These are phyloP conservation scores for Acronicta psi DNA, from an alignment of 2,888 invertebrate genomes.

Conservation along the genomic window DNA sequence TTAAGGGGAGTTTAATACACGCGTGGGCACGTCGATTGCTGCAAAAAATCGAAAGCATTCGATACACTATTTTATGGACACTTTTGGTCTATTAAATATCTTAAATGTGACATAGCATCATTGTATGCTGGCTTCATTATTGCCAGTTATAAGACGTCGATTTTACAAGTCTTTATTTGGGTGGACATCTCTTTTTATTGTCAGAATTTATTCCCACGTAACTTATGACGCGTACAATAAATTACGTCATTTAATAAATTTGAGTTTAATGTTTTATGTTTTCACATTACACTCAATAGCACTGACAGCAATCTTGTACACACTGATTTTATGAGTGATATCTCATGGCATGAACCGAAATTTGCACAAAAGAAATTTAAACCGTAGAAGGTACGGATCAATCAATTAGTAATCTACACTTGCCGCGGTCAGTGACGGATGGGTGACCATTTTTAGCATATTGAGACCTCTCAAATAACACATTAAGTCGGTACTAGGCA, in stretches of 20 bases:
- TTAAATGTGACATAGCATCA: conserved; percentile 56
- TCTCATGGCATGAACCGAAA: background rate
- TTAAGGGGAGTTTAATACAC: conserved; percentile 74
- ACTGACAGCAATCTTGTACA: background rate
- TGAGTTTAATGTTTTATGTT: conserved; percentile 23
- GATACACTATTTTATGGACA: conserved; percentile 71
- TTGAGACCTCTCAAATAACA: too few relatives aligned
- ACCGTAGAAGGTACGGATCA: too few relatives aligned
- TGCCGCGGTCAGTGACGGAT: too few relatives aligned
- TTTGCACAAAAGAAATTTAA: too few relatives aligned
- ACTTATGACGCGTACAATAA: conserved; percentile 6
- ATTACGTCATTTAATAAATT: conserved; percentile 37
- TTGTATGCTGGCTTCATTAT: conserved; percentile 49
- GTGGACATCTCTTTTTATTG: conserved; percentile 60
- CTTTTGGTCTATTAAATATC: conserved; percentile 69
- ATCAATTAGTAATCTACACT: too few relatives aligned
- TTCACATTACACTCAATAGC: conserved; percentile 19
- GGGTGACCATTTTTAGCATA: too few relatives aligned
- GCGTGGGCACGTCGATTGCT: conserved; percentile 65
- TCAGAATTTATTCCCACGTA: conserved; percentile 26
- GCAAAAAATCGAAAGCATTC: conserved; percentile 72
- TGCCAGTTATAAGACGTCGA: conserved; percentile 57
- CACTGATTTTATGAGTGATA: conserved; percentile 11
- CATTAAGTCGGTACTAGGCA: too few relatives aligned
- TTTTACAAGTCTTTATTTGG: conserved; percentile 64